These are phyloP conservation scores for Escarpia spicata DNA, from an alignment of 2,888 invertebrate genomes.

Conservation along the genomic window DNA sequence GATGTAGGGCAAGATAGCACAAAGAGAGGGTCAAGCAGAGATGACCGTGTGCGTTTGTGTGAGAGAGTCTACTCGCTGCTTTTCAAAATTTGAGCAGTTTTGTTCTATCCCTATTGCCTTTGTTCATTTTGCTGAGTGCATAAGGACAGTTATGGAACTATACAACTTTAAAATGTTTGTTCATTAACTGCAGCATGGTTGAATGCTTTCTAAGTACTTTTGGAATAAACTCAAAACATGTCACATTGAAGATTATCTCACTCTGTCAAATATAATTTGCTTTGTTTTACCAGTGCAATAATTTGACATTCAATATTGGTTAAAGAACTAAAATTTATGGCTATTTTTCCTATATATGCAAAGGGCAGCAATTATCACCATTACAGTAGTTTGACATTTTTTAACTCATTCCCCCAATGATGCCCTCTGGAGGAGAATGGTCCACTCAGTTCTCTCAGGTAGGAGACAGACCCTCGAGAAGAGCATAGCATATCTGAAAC, in stretches of 20 bases:
- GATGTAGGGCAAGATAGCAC: neutral
- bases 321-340: too few species aligned
- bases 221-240: neutral
- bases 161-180: neutral
- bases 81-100: neutral
- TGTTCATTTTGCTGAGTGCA: neutral
- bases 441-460: too few species aligned
- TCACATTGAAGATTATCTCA: neutral
- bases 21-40: neutral
- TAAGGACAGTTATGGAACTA: neutral
- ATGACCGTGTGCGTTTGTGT: neutral
- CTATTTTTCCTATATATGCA: too few species aligned
- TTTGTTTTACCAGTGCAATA: neutral
- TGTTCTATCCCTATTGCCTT: neutral
- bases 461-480: too few species aligned
- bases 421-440: too few species aligned
- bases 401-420: too few species aligned
- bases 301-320: neutral
- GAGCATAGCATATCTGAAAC: too few species aligned
- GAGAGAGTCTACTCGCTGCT: neutral
- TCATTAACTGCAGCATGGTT: neutral
- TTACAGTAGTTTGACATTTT: too few species aligned
- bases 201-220: neutral
- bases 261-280: neutral
- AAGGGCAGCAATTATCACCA: too few species aligned